Evolutionary conservation across 1,140 invertebrate species (phyloP), one percentile per base, ranked within the genome.

Genomic region (Dreissena polymorpha): DNA sequence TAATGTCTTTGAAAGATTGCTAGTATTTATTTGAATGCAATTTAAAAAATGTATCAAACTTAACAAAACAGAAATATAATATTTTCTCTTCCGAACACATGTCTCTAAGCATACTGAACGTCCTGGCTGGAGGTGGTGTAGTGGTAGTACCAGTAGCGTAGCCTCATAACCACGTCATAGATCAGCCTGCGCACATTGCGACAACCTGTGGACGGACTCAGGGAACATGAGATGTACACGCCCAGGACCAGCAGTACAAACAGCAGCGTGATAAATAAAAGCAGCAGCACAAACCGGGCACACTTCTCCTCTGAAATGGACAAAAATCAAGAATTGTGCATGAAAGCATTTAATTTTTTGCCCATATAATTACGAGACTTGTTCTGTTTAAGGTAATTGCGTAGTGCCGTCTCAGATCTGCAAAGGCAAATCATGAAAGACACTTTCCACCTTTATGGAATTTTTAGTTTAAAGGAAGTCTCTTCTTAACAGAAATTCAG

Each of bases 111-210:
- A 12, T 60, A 60, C 16, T 60, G 57, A 3, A 60, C 57, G 10
- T 60, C 57, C 57, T 60, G 57, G 16, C 16, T 23, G 16, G 57
- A 85, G 51, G 73, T 81, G 39, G 75, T 83, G 63, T 87, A 88
- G 21, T 87, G 83, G 71, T 90, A 89, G 73, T 89, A 90, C 25
- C 53, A 86, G 69, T 86, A 90, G n/a, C 86, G 86, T 5, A 89
- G 5, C 27, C 84, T 76, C 79, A 87, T 85, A 55, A 84, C 85
- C 7, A 57, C 68, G 70, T 85, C 84, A 25, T 87, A 72, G 23
- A 88, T 29, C 14, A 83, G 53, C 16, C 72, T 25, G 16, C 81
- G 68, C 68, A 87, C 21, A 13, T 83, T 84, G 14, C 53, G 60
- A 77, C 90, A 91, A 18, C 80, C 69, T 16, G 27, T 25, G 10